phyloP scores from a whole-genome alignment of 37 sponge, comb jelly and placozoan genomes.

The Crambe crambe region DNA sequence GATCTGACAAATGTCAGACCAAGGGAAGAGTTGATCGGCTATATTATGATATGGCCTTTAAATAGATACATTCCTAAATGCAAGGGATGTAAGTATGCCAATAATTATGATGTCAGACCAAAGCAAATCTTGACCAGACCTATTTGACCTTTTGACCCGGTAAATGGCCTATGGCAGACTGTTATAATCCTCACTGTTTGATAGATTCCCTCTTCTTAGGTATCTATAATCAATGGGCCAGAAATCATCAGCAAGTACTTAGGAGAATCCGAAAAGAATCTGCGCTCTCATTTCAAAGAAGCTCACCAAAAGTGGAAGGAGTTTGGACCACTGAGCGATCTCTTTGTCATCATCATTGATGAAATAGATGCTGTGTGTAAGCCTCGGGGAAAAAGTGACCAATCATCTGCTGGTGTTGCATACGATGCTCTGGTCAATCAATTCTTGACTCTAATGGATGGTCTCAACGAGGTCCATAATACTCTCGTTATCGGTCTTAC shows the following conservation, averaged over 20 bases:
- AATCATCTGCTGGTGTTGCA: constrained; percentile 76
- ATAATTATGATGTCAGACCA: no score
- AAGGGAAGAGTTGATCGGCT: no score
- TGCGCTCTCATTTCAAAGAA: constrained; percentile 41
- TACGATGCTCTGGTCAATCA: constrained; percentile 93
- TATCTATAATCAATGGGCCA: constrained; percentile 66
- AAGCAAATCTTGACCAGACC: no score
- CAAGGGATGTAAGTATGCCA: no score
- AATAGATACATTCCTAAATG: no score
- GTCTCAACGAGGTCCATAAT: constrained; percentile 70
- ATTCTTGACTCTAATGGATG: constrained; percentile 76
- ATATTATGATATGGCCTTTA: no score
- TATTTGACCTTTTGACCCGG: no score
- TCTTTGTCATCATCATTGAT: constrained; percentile 91
- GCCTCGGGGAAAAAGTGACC: constrained; percentile 78
- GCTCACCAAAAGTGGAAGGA: constrained; percentile 59
- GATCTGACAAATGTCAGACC: no score
- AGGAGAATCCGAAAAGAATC: constrained; percentile 89
- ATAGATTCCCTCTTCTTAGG: no score
- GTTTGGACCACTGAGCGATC: constrained; percentile 79
- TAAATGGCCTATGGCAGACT: no score
- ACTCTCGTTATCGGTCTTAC: constrained; percentile 82
- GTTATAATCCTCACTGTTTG: neutral
- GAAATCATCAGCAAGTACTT: constrained; percentile 90
- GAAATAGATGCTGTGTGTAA: constrained; percentile 96